Conservation (phyloP, 2,888 invertebrate species). For the Melinaea marsaeus region DNA sequence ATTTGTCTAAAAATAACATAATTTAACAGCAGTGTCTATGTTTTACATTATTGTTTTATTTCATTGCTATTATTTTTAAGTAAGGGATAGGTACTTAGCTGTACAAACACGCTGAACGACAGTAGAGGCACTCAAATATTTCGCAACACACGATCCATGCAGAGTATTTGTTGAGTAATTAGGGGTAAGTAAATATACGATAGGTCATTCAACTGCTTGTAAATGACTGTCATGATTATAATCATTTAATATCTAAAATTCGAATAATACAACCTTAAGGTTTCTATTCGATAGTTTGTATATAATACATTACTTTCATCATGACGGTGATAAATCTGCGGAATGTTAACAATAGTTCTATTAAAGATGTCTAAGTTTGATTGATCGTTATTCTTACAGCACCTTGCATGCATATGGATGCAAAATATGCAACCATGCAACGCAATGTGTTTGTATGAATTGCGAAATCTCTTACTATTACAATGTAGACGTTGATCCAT, state of each 20-base stretch:
- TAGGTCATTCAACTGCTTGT: conserved; percentile 61
- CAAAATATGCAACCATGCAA: conserved; percentile 33
- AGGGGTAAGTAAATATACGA: conserved; percentile 66
- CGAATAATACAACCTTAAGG: too few relatives aligned
- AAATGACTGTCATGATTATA: conserved; percentile 16
- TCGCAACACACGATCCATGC: conserved; percentile 54
- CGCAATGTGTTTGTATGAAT: conserved; percentile 57
- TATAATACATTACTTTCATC: conserved; percentile 18
- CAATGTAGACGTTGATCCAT: conserved; percentile 15
- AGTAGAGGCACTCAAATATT: conserved; percentile 52
- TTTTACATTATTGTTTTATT: background rate
- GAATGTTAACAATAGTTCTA: conserved; percentile 18
- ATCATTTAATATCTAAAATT: too few relatives aligned
- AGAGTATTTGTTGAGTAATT: conserved; percentile 63
- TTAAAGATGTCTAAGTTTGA: conserved; percentile 26
- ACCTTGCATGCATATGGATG: conserved; percentile 29
- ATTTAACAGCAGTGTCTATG: background rate
- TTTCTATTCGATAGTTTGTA: background rate
- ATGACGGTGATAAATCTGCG: conserved; percentile 26
- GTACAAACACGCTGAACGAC: conserved; percentile 30
- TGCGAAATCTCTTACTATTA: conserved; percentile 41
- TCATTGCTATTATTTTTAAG: background rate
- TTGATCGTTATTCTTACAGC: conserved; percentile 32
- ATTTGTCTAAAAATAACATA: too few relatives aligned
- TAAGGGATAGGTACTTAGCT: conserved; percentile 23